These are phyloP conservation scores for Hapalemur alaotrensis DNA, from an alignment of 2,797 vertebrate genomes.

Conservation along the genomic window DNA sequence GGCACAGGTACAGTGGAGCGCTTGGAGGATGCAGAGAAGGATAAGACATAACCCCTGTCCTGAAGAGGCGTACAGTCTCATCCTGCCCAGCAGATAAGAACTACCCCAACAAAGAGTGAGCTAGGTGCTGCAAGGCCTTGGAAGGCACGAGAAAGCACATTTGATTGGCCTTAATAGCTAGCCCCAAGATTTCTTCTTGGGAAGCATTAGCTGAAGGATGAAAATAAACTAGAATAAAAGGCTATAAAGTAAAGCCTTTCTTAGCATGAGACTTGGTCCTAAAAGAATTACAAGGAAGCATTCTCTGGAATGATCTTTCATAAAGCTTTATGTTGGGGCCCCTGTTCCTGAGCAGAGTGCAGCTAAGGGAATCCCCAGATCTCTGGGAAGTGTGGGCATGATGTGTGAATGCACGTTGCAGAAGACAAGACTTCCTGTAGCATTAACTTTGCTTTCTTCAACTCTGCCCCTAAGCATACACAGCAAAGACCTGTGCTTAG, in stretches of 20 bases:
- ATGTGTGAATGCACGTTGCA: neutral
- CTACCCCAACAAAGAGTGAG: neutral
- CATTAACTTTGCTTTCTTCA: neutral
- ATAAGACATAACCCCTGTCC: neutral
- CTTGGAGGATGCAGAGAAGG: neutral
- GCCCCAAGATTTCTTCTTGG: neutral
- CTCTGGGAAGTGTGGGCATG: neutral
- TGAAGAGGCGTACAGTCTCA: neutral
- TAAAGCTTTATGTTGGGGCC: neutral
- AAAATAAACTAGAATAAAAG: neutral
- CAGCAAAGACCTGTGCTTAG: neutral
- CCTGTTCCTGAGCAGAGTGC: neutral
- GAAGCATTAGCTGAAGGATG: neutral
- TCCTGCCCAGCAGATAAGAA: neutral
- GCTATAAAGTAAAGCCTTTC: neutral
- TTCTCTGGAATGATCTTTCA: slow-evolving; percentile 29
- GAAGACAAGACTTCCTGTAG: neutral
- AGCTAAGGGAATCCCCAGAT: neutral
- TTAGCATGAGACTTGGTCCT: neutral
- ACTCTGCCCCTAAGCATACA: neutral
- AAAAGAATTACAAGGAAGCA: neutral
- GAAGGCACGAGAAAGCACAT: neutral
- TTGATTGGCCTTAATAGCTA: neutral
- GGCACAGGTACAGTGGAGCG: neutral
- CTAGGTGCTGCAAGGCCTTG: neutral